phyloP scores from a whole-genome alignment of 2,888 invertebrate species.

The Plusia festucae region DNA sequence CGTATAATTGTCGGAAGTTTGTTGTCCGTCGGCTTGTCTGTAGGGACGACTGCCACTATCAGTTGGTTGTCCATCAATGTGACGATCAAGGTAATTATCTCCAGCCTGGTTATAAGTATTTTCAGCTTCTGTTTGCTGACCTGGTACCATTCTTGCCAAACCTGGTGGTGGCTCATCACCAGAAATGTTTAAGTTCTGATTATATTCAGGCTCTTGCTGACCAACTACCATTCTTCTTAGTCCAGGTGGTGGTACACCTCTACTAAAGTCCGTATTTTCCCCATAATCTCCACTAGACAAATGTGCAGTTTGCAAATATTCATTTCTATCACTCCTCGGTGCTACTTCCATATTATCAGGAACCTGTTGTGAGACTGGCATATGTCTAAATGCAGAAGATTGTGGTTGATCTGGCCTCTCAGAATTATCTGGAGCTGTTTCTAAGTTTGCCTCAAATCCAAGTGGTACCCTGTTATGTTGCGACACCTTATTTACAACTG shows the following conservation, averaged over 20 bases:
- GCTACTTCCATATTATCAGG: constrained; percentile 90
- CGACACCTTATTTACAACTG: constrained; percentile 74
- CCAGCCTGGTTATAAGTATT: constrained; percentile 76
- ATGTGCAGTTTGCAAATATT: constrained; percentile 94
- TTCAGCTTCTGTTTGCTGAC: constrained; percentile 83
- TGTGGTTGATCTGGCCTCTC: constrained; percentile 90
- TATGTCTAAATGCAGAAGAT: constrained; percentile 66
- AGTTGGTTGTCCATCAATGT: constrained; percentile 81
- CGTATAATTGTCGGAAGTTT: constrained; percentile 75
- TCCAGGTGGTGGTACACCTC: constrained; percentile 90
- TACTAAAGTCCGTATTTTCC: constrained; percentile 82
- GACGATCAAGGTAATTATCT: constrained; percentile 82
- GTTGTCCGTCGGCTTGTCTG: constrained; percentile 84
- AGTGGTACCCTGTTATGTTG: constrained; percentile 76
- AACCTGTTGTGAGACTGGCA: constrained; percentile 71
- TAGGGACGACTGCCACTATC: constrained; percentile 77
- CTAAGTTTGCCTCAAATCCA: constrained; percentile 90
- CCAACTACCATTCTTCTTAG: constrained; percentile 91
- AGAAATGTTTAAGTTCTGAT: constrained; percentile 72
- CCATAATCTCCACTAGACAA: constrained; percentile 89
- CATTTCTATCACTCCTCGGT: constrained; percentile 92
- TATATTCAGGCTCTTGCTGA: constrained; percentile 89
- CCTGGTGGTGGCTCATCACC: constrained; percentile 88
- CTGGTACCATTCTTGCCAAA: constrained; percentile 87
- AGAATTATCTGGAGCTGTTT: constrained; percentile 91